A percentile compares a stretch with the other conserved stretches of the same genome.
Conservation (phyloP, 2,113 vertebrate genomes). For the Oophaga pumilio region DNA sequence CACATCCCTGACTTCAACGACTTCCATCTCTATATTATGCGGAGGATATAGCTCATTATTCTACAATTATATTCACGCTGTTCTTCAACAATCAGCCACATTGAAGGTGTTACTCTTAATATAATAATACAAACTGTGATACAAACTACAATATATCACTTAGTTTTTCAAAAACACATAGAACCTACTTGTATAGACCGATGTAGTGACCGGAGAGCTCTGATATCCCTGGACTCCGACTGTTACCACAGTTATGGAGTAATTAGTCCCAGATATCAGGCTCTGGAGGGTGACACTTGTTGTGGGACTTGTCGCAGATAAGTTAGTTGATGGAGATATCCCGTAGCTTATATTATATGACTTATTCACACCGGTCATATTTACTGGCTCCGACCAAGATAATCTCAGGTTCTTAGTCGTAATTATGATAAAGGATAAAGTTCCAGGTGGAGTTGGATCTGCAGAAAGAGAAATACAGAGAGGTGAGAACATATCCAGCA, state of each 20-base stretch:
- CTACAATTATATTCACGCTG: too few species aligned
- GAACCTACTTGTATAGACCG: slow-evolving; percentile 1
- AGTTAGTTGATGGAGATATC: not conserved
- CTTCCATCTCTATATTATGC: too few species aligned
- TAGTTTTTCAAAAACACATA: too few species aligned
- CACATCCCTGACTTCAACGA: too few species aligned
- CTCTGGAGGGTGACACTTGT: not conserved
- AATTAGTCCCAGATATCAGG: not conserved
- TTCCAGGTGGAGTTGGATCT: not conserved
- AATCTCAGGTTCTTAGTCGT: not conserved
- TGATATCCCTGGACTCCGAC: slow-evolving; percentile 21
- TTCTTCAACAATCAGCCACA: too few species aligned
- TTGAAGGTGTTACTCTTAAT: too few species aligned
- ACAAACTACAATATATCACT: too few species aligned
- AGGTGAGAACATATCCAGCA: not conserved
- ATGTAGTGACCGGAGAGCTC: not conserved
- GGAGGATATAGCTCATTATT: too few species aligned
- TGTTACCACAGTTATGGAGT: not conserved
- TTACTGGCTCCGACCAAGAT: not conserved
- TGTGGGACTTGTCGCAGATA: not conserved
- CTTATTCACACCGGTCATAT: not conserved
- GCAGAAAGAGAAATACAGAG: not conserved
- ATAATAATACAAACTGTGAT: too few species aligned
- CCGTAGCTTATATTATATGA: not conserved
- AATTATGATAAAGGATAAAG: not conserved